Percentiles rank a stretch among this genome's conserved stretches.
phyloP scores from a whole-genome alignment of 2,797 vertebrate genomes.

The Zenarchopterus dispar region DNA sequence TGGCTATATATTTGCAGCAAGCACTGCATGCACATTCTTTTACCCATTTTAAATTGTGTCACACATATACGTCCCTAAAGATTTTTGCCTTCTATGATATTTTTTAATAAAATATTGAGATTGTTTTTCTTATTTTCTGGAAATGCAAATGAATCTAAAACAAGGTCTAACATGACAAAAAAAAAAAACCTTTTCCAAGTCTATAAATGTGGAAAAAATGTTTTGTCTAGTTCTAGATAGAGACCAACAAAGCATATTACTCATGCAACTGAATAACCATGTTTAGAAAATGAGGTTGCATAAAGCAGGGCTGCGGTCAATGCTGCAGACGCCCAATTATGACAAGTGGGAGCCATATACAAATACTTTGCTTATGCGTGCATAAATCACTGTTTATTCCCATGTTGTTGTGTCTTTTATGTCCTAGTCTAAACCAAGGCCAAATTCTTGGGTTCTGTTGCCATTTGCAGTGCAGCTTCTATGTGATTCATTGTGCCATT shows the following conservation, averaged over 20 bases:
- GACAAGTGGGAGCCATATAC: conserved; percentile 60
- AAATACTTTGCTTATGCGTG: conserved; percentile 65
- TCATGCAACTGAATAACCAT: conserved; percentile 37
- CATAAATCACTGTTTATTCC: conserved; percentile 70
- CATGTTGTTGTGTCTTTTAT: conserved; percentile 75
- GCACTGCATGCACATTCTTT: too few species aligned
- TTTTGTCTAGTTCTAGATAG: conserved; percentile 59
- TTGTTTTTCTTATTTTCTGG: too few species aligned
- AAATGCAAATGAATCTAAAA: neutral
- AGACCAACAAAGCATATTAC: conserved; percentile 43
- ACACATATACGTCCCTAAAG: too few species aligned
- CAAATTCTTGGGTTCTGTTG: conserved; percentile 61
- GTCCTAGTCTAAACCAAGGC: conserved; percentile 74
- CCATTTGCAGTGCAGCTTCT: conserved; percentile 52
- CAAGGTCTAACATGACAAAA: neutral
- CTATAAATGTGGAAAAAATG: conserved; percentile 30
- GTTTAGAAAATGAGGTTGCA: conserved; percentile 37
- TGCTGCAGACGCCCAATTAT: conserved; percentile 64
- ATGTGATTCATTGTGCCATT: conserved; percentile 66
- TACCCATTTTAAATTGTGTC: too few species aligned
- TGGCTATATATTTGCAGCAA: too few species aligned
- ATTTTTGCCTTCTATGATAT: neutral
- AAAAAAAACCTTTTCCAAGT: neutral
- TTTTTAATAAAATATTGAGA: neutral
- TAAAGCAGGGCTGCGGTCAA: conserved; percentile 63